These are phyloP conservation scores for Aphelinus atriplicis DNA, from an alignment of 1,140 invertebrate genomes.

Conservation along the genomic window DNA sequence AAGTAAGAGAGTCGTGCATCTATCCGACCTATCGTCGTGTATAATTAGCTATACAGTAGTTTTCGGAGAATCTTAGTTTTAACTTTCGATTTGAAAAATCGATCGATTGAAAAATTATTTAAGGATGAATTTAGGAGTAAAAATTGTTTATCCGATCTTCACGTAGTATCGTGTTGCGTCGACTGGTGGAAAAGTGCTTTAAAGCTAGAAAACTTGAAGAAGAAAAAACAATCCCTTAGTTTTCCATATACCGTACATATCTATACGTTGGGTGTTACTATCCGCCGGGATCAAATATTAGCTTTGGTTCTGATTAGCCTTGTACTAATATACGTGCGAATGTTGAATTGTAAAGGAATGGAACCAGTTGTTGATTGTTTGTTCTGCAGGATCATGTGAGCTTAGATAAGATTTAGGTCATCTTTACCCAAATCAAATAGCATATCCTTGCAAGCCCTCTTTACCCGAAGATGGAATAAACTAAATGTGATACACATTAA, in stretches of 20 bases:
- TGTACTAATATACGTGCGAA: too few relatives aligned
- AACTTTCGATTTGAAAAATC: not conserved
- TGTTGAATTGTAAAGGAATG: too few relatives aligned
- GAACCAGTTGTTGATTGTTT: too few relatives aligned
- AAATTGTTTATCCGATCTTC: not conserved
- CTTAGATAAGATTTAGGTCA: too few relatives aligned
- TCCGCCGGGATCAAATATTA: too few relatives aligned
- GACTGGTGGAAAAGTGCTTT: conserved; percentile 48
- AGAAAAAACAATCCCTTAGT: conserved; percentile 9
- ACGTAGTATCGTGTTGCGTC: conserved; percentile 14
- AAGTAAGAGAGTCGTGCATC: conserved; percentile 36
- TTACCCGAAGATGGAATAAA: too few relatives aligned
- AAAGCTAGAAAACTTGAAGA: conserved; percentile 39
- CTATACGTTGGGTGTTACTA: not conserved
- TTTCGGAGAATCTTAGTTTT: conserved; percentile 26
- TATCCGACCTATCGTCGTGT: conserved; percentile 27
- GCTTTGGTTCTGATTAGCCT: too few relatives aligned
- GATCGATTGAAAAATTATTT: not conserved
- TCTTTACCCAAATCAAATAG: too few relatives aligned
- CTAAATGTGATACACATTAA: too few relatives aligned
- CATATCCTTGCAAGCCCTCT: too few relatives aligned
- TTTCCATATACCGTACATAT: conserved; percentile 26
- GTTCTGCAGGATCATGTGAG: too few relatives aligned
- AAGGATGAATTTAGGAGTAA: not conserved
- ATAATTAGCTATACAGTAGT: conserved; percentile 43